A percentile compares a stretch with the other conserved stretches of the same genome.
Conservation (phyloP, 2,113 vertebrate species). For the Pygoscelis adeliae region DNA sequence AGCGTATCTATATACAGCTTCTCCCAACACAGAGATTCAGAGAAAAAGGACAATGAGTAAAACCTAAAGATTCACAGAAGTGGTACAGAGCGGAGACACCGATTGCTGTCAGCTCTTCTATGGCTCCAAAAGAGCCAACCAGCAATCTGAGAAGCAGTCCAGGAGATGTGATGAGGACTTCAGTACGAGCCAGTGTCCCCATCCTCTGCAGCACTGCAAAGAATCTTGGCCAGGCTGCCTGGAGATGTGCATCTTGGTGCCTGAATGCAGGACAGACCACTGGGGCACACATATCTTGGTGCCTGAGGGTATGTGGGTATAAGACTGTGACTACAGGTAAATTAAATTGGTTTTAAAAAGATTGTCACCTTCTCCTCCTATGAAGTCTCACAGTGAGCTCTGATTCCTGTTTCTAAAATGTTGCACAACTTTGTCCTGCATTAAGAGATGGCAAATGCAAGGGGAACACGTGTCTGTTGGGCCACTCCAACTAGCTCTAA, state of each 20-base stretch:
- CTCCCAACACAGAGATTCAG: background rate
- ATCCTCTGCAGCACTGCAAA: background rate
- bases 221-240: background rate
- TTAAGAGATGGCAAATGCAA: background rate
- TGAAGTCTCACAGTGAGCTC: background rate
- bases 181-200: background rate
- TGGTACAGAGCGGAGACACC: background rate
- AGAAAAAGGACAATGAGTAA: background rate
- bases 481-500: background rate
- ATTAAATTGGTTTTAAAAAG: background rate
- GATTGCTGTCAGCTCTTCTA: background rate
- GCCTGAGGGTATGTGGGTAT: background rate
- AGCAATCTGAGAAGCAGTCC: background rate
- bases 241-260: background rate
- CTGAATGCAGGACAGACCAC: background rate
- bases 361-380: background rate
- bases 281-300: background rate
- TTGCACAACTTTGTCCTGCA: background rate
- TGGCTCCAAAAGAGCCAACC: background rate
- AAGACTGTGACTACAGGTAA: background rate
- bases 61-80: background rate
- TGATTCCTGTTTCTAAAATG: background rate
- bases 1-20: background rate
- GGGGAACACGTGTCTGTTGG: background rate
- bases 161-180: background rate